Evolutionary conservation across 1,140 invertebrate genomes (phyloP).

Genomic region (Antheraea pernyi): DNA sequence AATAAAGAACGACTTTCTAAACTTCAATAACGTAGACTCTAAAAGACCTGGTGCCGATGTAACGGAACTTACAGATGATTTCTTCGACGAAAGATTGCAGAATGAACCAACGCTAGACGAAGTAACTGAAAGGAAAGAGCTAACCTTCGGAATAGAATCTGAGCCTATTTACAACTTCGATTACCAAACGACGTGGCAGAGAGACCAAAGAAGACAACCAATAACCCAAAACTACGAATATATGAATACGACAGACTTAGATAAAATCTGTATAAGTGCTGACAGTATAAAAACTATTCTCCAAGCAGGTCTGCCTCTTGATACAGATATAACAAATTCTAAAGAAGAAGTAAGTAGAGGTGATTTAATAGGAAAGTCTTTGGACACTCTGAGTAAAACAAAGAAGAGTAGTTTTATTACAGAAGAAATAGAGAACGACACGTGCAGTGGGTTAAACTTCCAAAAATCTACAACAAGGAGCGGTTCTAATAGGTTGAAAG

Average conservation of each 20-base stretch:
- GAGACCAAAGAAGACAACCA: constrained; percentile 73
- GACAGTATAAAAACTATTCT: constrained; percentile 62
- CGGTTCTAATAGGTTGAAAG: constrained; percentile 58
- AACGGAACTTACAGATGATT: constrained; percentile 75
- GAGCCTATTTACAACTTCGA: constrained; percentile 68
- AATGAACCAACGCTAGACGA: constrained; percentile 65
- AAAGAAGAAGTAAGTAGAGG: constrained; percentile 60
- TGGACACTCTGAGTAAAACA: constrained; percentile 63
- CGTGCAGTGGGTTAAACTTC: constrained; percentile 61
- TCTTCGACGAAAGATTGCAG: constrained; percentile 56
- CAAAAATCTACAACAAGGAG: constrained; percentile 66
- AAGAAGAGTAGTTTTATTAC: constrained; percentile 65
- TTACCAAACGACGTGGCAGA: constrained; percentile 53
- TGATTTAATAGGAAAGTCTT: constrained; percentile 53
- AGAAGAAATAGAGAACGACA: constrained; percentile 67
- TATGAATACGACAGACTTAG: constrained; percentile 47
- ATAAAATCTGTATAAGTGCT: constrained; percentile 55
- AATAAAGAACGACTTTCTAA: constrained; percentile 64
- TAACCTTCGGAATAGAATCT: constrained; percentile 59
- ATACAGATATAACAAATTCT: constrained; percentile 50
- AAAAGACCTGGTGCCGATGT: constrained; percentile 71
- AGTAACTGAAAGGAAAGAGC: constrained; percentile 29
- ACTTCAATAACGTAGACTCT: constrained; percentile 50
- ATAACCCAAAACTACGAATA: constrained; percentile 59
- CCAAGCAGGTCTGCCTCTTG: constrained; percentile 60